These are phyloP conservation scores for Protophormia terraenovae DNA, from an alignment of 2,888 invertebrate species.

Conservation along the genomic window DNA sequence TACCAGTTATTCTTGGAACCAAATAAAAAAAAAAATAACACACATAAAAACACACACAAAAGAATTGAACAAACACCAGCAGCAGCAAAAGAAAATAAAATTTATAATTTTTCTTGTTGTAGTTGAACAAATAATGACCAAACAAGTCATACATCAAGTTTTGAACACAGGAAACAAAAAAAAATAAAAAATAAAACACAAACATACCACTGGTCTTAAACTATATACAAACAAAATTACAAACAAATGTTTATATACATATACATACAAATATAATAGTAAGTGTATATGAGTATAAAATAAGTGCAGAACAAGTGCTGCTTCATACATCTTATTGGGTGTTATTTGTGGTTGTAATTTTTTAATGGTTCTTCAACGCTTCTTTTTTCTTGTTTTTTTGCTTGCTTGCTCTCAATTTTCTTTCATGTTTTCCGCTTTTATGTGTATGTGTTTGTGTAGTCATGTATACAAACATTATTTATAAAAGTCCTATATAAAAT, in stretches of 20 bases:
- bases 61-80: too few species aligned
- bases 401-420: background rate
- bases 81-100: too few species aligned
- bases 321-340: conserved; percentile 58
- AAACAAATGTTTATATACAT: background rate
- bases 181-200: conserved; percentile 27
- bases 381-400: conserved; percentile 6
- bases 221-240: background rate
- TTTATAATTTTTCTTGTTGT: conserved; percentile 55
- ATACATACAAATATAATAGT: background rate
- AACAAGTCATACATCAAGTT: conserved; percentile 65
- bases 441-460: background rate
- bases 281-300: background rate
- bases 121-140: conserved; percentile 61
- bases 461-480: conserved; percentile 49
- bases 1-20: conserved; percentile 52
- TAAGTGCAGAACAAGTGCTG: conserved; percentile 29
- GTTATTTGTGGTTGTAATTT: conserved; percentile 67
- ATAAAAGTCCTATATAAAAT: conserved; percentile 56
- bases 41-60: conserved; percentile 11
- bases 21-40: conserved; percentile 26
- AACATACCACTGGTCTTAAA: background rate
- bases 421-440: background rate
- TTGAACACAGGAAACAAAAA: conserved; percentile 40
- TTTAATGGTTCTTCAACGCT: conserved; percentile 63